phyloP scores from a whole-genome alignment of 2,888 invertebrate genomes.

The Drosophila subsilvestris region DNA sequence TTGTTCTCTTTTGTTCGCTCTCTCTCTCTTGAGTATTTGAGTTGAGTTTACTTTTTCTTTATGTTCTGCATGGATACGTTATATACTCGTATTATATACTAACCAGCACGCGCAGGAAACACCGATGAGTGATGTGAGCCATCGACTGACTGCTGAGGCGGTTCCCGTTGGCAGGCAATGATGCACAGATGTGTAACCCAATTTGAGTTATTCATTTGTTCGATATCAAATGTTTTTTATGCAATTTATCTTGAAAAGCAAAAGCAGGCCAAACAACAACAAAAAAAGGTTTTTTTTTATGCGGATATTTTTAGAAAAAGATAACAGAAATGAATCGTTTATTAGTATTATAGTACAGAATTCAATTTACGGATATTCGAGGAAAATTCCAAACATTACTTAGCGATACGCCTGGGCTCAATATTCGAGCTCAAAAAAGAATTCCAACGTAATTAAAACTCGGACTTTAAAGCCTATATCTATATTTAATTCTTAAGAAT shows the following conservation, averaged over 20 bases:
- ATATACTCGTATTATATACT: neutral
- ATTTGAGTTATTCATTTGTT: neutral
- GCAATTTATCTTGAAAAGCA: neutral
- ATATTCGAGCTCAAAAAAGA: too few species aligned
- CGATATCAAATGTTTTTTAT: neutral
- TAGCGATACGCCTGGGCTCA: neutral
- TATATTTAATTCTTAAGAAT: too few species aligned
- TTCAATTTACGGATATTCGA: too few species aligned
- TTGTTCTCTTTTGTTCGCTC: conserved; percentile 36
- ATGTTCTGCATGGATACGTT: conserved; percentile 11
- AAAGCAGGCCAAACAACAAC: too few species aligned
- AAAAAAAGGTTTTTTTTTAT: too few species aligned
- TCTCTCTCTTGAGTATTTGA: conserved; percentile 24
- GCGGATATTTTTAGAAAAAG: neutral
- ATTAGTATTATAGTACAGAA: too few species aligned
- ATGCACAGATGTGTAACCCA: conserved; percentile 13
- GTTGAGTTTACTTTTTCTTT: conserved; percentile 27
- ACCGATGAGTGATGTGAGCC: conserved; percentile 22
- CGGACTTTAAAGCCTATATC: too few species aligned
- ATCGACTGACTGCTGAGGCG: neutral
- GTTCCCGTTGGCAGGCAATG: conserved; percentile 10
- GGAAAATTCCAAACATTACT: too few species aligned
- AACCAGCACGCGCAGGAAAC: conserved; percentile 28
- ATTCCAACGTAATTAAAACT: too few species aligned
- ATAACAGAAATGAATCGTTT: neutral